Evolutionary conservation across 2,888 invertebrate genomes (phyloP), one percentile per base, ranked within the genome.

Genomic region (Pediacus dermestoides): DNA sequence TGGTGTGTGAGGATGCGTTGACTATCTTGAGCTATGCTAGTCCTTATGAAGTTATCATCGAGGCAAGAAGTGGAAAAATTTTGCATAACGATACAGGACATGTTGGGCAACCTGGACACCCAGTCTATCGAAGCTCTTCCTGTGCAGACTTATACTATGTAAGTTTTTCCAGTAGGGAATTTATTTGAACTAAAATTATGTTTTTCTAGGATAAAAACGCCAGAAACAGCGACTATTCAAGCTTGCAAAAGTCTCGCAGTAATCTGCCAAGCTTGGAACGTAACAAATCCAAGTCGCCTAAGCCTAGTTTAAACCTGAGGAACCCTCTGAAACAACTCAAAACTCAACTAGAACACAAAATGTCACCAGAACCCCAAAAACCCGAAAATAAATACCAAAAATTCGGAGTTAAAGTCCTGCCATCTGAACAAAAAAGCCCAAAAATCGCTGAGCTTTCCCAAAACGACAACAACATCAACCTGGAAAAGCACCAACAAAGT

Each of bases 21-120:
- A 86, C 88, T 2, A 88, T 94, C 45, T 71, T 94, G 25, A 89
- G 90, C 46, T 88, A 92, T 49, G 92, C 92, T 3, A 91, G 91
- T 22, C 92, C 93, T 0, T 93, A 93, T 62, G 88, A 88, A 41
- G 87, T 90, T 9, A 81, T 84, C 47, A 71, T 92, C 42, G 85
- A 86, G 60, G 78, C 90, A 16, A 78, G 82, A 59, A 77, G 76
- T 49, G 74, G 76, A 1, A 67, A 63, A 50, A 47, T 58, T 21
- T 44, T 50, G 4, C 44, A 51, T 9, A 47, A 46, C 25, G 37
- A 42, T 3, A 54, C 52, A 15, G 46, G 43, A 1, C 62, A 60
- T 48, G 75, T 76, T 1, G 72, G 73, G 48, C 70, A 74, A 36
- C 79, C 87, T 16, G 77, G 75, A 42, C 89, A 90, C 69, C 89